These are phyloP conservation scores for Lepus timidus DNA, from an alignment of 2,113 vertebrate genomes.

Conservation along the genomic window DNA sequence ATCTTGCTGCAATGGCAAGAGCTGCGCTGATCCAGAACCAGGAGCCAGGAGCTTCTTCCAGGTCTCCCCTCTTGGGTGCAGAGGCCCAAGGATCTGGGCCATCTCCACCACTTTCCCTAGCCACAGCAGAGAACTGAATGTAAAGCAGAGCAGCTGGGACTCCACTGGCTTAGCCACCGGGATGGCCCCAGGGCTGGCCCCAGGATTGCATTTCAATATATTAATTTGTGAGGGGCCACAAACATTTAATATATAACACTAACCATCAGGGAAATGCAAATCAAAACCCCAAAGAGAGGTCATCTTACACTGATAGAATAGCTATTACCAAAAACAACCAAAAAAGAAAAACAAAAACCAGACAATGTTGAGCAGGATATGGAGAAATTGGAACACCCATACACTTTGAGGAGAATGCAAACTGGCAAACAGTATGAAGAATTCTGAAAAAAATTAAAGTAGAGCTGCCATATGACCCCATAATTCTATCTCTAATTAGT, in stretches of 20 bases:
- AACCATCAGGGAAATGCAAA: not conserved
- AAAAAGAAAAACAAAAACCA: not conserved
- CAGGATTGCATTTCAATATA: not conserved
- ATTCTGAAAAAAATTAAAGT: not conserved
- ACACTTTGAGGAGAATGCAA: not conserved
- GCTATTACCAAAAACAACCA: not conserved
- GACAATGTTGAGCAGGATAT: not conserved
- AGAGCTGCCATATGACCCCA: not conserved
- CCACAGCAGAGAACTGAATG: too few species aligned
- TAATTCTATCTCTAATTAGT: not conserved
- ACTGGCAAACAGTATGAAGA: not conserved
- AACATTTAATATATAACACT: not conserved
- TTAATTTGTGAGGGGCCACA: not conserved
- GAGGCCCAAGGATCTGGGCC: too few species aligned
- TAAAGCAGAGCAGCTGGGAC: too few species aligned
- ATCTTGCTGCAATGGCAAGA: too few species aligned
- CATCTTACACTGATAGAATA: not conserved
- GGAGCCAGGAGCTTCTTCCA: too few species aligned
- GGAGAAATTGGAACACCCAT: not conserved
- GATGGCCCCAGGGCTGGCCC: too few species aligned
- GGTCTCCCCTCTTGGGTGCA: too few species aligned
- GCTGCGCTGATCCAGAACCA: too few species aligned
- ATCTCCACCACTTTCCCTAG: too few species aligned
- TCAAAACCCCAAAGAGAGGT: not conserved
- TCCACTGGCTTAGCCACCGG: too few species aligned